These are phyloP conservation scores for Suricata suricatta DNA, from an alignment of 2,113 vertebrate genomes.

Conservation along the genomic window DNA sequence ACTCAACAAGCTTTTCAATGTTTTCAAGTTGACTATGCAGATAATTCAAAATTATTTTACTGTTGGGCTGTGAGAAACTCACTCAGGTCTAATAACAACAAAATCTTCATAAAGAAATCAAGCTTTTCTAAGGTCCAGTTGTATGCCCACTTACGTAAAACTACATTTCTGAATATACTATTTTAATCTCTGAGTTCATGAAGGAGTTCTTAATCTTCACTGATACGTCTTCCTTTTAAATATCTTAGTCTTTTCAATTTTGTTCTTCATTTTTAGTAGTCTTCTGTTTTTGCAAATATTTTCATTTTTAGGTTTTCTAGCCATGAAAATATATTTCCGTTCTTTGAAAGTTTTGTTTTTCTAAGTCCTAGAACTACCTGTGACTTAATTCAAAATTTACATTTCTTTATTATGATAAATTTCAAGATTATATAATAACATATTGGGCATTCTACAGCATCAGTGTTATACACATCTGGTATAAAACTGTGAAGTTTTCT, in stretches of 20 bases:
- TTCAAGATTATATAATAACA: neutral
- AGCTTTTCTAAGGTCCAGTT: neutral
- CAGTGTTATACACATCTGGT: neutral
- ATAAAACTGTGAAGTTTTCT: neutral
- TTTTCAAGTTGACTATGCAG: neutral
- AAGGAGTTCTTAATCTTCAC: neutral
- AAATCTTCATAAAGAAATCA: neutral
- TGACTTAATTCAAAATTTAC: neutral
- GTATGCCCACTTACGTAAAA: neutral
- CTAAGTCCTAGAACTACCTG: neutral
- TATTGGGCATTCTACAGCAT: neutral
- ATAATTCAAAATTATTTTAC: slow-evolving; percentile 18
- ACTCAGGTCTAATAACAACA: neutral
- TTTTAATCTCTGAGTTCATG: neutral
- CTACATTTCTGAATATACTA: neutral
- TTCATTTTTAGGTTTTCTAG: neutral
- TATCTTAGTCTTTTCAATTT: neutral
- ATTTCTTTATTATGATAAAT: neutral
- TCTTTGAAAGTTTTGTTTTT: neutral
- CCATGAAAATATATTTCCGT: neutral
- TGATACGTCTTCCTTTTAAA: neutral
- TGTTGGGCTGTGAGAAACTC: neutral
- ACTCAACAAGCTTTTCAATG: slow-evolving; percentile 1
- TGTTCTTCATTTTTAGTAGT: neutral
- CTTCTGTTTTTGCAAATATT: slow-evolving; percentile 11